These are phyloP conservation scores for Takifugu ocellatus DNA, from an alignment of 2,797 vertebrate species.

Conservation along the genomic window DNA sequence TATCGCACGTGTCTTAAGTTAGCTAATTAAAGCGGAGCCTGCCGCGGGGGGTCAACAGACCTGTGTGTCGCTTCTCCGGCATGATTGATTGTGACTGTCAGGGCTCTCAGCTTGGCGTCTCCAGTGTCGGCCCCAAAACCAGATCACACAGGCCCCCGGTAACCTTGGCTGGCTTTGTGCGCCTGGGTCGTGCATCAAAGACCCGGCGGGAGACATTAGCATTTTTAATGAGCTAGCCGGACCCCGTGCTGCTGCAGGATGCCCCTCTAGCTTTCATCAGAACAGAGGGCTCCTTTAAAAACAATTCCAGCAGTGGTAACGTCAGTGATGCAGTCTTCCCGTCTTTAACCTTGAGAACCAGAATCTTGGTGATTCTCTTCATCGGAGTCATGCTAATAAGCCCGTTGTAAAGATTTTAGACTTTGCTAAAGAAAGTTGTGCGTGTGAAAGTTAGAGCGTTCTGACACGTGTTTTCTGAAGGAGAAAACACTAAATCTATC, in stretches of 20 bases:
- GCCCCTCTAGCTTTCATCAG: conserved; percentile 65
- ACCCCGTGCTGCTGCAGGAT: conserved; percentile 63
- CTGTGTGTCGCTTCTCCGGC: conserved; percentile 66
- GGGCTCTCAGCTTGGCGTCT: conserved; percentile 86
- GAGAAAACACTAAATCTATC: conserved; percentile 7
- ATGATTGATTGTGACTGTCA: conserved; percentile 94
- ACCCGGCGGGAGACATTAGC: conserved; percentile 83
- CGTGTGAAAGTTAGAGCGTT: conserved; percentile 21
- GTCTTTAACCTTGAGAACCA: background rate
- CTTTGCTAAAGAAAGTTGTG: conserved; percentile 31
- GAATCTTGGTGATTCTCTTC: conserved; percentile 4
- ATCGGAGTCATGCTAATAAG: conserved; percentile 18
- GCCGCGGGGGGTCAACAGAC: conserved; percentile 76
- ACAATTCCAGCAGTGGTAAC: background rate
- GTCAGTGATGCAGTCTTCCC: background rate
- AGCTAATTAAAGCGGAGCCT: conserved; percentile 84
- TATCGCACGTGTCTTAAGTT: conserved; percentile 13
- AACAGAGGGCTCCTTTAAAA: conserved; percentile 5
- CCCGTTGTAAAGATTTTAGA: conserved; percentile 16
- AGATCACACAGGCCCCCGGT: conserved; percentile 87
- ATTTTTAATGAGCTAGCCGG: conserved; percentile 89
- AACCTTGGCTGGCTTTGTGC: conserved; percentile 86
- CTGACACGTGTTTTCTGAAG: conserved; percentile 27
- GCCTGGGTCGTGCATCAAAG: conserved; percentile 85
- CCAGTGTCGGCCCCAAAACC: conserved; percentile 79